Percentiles rank a stretch among this genome's conserved stretches.
Conservation (phyloP, 1,140 invertebrate genomes). For the Ceratina australensis region DNA sequence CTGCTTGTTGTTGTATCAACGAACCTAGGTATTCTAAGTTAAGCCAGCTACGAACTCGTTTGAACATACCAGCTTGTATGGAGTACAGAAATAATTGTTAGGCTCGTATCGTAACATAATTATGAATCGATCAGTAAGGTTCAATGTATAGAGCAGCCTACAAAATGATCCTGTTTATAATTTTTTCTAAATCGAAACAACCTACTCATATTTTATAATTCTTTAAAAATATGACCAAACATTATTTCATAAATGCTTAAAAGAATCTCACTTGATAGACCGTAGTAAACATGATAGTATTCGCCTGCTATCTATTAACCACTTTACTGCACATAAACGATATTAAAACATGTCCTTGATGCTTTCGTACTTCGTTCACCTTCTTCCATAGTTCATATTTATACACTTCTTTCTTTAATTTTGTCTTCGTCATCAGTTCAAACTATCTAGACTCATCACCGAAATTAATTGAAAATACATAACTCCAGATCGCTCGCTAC, state of each 20-base stretch:
- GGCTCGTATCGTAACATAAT: neutral
- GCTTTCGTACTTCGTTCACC: neutral
- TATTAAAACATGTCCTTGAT: neutral
- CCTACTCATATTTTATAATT: neutral
- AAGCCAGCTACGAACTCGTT: conserved; percentile 4
- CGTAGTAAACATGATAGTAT: neutral
- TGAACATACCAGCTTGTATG: neutral
- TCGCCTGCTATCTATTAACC: neutral
- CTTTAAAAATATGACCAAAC: neutral
- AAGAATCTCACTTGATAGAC: neutral
- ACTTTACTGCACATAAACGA: conserved; percentile 1
- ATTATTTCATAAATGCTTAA: no score
- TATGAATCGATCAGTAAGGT: neutral
- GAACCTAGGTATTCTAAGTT: conserved; percentile 1
- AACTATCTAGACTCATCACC: neutral
- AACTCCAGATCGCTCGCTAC: neutral
- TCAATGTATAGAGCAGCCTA: neutral
- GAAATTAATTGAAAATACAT: neutral
- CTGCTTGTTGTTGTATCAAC: conserved; percentile 11
- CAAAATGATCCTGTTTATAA: neutral
- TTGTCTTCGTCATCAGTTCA: neutral
- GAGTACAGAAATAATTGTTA: neutral
- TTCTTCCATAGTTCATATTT: neutral
- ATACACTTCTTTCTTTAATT: neutral
- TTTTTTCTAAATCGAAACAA: neutral